Conservation (phyloP, 2,797 vertebrate species). For the Tenualosa ilisha region DNA sequence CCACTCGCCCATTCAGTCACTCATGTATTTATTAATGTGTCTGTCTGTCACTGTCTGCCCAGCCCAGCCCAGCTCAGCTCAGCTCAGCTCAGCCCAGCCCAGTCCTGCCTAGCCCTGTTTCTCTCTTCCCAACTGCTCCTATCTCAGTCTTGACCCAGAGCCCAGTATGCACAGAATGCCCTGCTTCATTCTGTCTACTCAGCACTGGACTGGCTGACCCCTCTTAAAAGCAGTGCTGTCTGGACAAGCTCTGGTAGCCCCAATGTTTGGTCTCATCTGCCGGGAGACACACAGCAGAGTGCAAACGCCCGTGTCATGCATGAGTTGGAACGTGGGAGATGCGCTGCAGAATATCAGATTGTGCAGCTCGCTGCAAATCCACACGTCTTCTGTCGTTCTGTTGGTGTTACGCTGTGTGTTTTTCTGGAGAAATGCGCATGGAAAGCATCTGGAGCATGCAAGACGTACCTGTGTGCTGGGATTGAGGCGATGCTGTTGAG, state of each 20-base stretch:
- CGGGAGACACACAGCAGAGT: background rate
- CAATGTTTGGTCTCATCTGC: background rate
- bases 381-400: background rate
- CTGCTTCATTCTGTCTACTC: background rate
- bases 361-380: background rate
- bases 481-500: background rate
- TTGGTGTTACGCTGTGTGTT: background rate
- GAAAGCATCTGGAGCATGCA: constrained; percentile 25
- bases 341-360: background rate
- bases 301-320: background rate
- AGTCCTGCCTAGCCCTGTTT: background rate
- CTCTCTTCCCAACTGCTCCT: background rate
- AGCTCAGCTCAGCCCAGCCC: too few relatives aligned
- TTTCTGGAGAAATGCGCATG: background rate
- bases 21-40: constrained; percentile 19
- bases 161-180: background rate
- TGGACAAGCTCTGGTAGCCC: background rate
- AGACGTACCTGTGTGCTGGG: constrained; percentile 76
- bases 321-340: too few relatives aligned
- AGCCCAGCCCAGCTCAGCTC: background rate
- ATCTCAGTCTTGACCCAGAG: too few relatives aligned
- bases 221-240: background rate
- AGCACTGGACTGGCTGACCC: background rate
- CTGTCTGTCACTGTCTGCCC: constrained; percentile 6
- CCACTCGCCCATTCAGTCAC: background rate